Percentiles rank a stretch among this genome's conserved stretches.
phyloP scores from a whole-genome alignment of 2,797 vertebrate genomes.

The Apodemus agrarius region DNA sequence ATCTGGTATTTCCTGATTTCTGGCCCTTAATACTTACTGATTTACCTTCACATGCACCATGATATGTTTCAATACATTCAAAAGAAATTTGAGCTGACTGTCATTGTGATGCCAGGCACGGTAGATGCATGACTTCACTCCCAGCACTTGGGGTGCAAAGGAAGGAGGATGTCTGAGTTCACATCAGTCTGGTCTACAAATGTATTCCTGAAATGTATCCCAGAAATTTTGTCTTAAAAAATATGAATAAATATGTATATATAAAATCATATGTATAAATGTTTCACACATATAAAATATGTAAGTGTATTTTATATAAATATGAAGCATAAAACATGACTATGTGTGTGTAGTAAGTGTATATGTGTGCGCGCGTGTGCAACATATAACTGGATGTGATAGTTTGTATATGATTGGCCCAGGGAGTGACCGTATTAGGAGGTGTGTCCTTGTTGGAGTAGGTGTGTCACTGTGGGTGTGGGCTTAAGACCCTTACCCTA shows the following conservation, averaged over 20 bases:
- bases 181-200: background rate
- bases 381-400: background rate
- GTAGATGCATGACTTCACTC: background rate
- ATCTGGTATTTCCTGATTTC: background rate
- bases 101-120: background rate
- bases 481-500: too few relatives aligned
- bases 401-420: too few relatives aligned
- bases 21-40: background rate
- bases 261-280: background rate
- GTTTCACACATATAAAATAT: background rate
- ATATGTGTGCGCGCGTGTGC: fast-evolving
- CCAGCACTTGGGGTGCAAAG: background rate
- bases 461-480: too few relatives aligned
- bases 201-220: background rate
- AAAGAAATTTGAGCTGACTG: background rate
- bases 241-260: background rate
- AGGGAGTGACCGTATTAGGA: too few relatives aligned
- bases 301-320: background rate
- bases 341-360: background rate
- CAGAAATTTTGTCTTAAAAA: background rate
- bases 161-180: background rate
- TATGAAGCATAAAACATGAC: background rate
- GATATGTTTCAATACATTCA: background rate
- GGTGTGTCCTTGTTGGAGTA: too few relatives aligned
- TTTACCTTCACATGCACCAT: background rate